Evolutionary conservation across 2,888 invertebrate species (phyloP).

Genomic region (Mongoloraphidia duomilia): DNA sequence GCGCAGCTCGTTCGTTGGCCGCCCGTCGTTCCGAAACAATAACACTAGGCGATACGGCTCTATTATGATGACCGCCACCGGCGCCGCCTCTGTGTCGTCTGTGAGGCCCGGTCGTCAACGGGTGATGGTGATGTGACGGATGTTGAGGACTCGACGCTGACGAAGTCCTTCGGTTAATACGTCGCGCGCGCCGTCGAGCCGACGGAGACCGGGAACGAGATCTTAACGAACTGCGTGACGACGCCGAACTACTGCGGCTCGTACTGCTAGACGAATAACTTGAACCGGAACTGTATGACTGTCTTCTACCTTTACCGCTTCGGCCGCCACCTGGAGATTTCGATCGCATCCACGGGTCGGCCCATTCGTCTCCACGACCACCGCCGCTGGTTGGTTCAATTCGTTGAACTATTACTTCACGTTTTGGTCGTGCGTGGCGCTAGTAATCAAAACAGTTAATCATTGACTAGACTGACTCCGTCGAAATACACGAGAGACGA

Average conservation of each 20-base stretch:
- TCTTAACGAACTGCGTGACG: constrained; percentile 8
- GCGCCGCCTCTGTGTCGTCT: constrained; percentile 32
- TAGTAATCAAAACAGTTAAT: neutral
- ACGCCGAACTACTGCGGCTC: neutral
- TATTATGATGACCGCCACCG: constrained; percentile 14
- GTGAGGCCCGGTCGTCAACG: constrained; percentile 28
- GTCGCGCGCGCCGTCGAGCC: constrained; percentile 18
- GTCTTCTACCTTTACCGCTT: constrained; percentile 34
- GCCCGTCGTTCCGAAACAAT: constrained; percentile 48
- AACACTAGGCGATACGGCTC: constrained; percentile 41
- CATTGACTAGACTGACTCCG: constrained; percentile 1
- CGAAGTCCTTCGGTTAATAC: neutral
- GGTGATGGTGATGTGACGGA: too few species aligned
- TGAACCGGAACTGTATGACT: constrained; percentile 59
- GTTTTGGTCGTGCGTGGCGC: constrained; percentile 38
- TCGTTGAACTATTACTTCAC: constrained; percentile 66
- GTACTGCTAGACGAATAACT: constrained; percentile 44
- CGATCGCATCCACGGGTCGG: constrained; percentile 85
- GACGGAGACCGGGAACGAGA: constrained; percentile 31
- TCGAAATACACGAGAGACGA: too few species aligned
- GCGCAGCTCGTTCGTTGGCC: constrained; percentile 49
- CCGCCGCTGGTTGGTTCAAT: constrained; percentile 32
- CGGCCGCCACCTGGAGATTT: constrained; percentile 40
- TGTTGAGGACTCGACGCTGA: too few species aligned
- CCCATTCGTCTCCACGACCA: constrained; percentile 73